phyloP scores from a whole-genome alignment of 2,113 vertebrate species.

The Elaphurus davidianus region DNA sequence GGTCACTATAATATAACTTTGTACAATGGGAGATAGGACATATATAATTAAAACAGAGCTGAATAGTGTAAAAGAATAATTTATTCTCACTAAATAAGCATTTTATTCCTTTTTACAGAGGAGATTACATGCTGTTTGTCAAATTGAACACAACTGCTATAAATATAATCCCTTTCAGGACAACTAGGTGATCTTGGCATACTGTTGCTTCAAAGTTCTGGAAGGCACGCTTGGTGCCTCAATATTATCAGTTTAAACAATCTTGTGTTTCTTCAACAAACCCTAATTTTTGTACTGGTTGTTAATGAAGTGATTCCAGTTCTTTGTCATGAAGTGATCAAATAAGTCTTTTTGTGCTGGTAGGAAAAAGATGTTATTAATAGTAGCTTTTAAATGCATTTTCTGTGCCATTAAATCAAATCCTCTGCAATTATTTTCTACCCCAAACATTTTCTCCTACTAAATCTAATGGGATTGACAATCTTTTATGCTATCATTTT shows the following conservation, averaged over 20 bases:
- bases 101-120: conserved; percentile 67
- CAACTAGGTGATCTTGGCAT: not conserved
- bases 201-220: not conserved
- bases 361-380: conserved; percentile 18
- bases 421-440: conserved; percentile 19
- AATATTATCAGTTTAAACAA: not conserved
- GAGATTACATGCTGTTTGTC: conserved; percentile 56
- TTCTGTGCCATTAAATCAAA: conserved; percentile 24
- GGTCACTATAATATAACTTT: conserved; percentile 28
- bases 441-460: not conserved
- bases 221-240: not conserved
- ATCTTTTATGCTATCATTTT: conserved; percentile 35
- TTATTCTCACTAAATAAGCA: conserved; percentile 30
- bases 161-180: conserved; percentile 19
- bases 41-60: conserved; percentile 52
- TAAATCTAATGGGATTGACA: not conserved
- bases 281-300: not conserved
- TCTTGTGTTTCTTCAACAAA: not conserved
- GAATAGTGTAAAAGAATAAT: conserved; percentile 48
- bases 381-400: conserved; percentile 26
- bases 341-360: not conserved
- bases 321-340: not conserved
- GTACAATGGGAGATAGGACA: conserved; percentile 2
- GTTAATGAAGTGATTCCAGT: not conserved
- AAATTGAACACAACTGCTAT: conserved; percentile 40